Evolutionary conservation across 2,888 invertebrate genomes (phyloP), one percentile per base, ranked within the genome.

Genomic region (Leptopilina drosophilae): DNA sequence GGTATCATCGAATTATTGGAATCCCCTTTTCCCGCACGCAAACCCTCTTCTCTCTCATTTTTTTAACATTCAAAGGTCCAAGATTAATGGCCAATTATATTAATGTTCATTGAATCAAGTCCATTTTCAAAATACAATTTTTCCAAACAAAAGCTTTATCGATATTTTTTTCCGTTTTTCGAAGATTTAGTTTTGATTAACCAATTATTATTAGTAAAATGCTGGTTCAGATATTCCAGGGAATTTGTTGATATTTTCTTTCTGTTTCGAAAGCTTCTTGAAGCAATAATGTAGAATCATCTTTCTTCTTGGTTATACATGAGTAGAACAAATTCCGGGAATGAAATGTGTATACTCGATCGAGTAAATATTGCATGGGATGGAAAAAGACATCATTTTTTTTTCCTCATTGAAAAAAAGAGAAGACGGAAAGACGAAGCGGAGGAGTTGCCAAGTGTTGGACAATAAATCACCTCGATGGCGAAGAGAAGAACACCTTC

Each of bases 1-100:
- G 73, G 73, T 56, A 59, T 78, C 78, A 78, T 78, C 73, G 62
- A 78, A 78, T 78, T 75, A 78, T 65, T 56, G 75, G 26, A 76
- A 64, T 56, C 56, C 26, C 53, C 26, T 53, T 73, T 73, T 53
- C 14, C 69, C 33, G 46, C 46, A 46, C 0, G 5, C 46, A 46
- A 33, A 33, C 33, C 33, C 33, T 33, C 33, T 5, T 9, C 26
- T 53, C 9, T 0, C 26, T 2, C 53, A 26, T 14, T 56, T 33
- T 15, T 69, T 26, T 20, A 3, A 5, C 49, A 69, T 3, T 20
- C 46, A 26, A 46, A 49, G 69, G 53, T 53, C 53, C 20, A 53
- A 73, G 33, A 56, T 73, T 73, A 73, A 73, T 69, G 20, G 20
- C 67, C 6, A 67, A 67, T 67, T 67, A 67, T 20, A 7, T 67